phyloP scores from a whole-genome alignment of 2,113 vertebrate species.

The Osmerus mordax region DNA sequence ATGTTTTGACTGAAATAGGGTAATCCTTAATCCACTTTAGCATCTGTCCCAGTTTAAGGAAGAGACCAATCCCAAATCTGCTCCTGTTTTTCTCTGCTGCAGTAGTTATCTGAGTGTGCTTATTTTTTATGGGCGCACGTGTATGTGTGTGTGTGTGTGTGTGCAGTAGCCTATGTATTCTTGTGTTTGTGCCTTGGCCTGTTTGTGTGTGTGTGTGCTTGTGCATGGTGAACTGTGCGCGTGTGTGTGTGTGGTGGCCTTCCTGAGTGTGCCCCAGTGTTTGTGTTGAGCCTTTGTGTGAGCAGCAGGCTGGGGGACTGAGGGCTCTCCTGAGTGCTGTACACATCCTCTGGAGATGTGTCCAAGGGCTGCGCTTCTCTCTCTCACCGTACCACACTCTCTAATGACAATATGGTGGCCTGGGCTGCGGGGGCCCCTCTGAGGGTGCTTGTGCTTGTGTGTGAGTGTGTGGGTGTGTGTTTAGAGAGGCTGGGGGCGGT shows the following conservation, averaged over 20 bases:
- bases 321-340: constrained; percentile 51
- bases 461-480: constrained; percentile 8
- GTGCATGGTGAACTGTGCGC: constrained; percentile 3
- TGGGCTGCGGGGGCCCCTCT: constrained; percentile 51
- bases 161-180: background rate
- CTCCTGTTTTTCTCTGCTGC: background rate
- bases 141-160: constrained; percentile 22
- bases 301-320: constrained; percentile 45
- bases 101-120: constrained; percentile 35
- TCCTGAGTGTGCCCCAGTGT: constrained; percentile 38
- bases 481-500: background rate
- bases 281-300: constrained; percentile 47
- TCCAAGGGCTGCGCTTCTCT: constrained; percentile 56
- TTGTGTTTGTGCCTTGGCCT: constrained; percentile 16
- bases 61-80: constrained; percentile 17
- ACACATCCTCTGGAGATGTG: constrained; percentile 58
- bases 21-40: constrained; percentile 47
- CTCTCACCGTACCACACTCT: constrained; percentile 60
- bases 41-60: constrained; percentile 40
- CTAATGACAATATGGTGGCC: constrained; percentile 78
- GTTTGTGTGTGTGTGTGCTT: background rate
- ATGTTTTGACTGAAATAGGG: too few relatives aligned
- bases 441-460: constrained; percentile 24
- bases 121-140: constrained; percentile 44
- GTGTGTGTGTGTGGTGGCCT: background rate